Evolutionary conservation across 2,888 invertebrate species (phyloP).

Genomic region (Drosophila multiciliata): DNA sequence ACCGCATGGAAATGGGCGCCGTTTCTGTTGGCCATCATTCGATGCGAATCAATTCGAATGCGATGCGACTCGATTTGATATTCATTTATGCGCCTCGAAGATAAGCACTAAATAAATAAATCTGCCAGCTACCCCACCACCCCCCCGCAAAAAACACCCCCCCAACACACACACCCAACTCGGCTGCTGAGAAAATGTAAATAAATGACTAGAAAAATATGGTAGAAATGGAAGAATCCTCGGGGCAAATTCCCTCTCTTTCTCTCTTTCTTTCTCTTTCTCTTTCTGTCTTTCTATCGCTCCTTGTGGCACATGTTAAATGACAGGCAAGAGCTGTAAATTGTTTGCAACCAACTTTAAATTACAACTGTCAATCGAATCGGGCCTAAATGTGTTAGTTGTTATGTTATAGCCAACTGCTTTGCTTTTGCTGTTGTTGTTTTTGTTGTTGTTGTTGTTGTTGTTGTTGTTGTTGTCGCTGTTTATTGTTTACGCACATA

Average conservation of each 20-base stretch:
- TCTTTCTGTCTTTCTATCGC: background rate
- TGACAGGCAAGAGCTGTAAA: slow-evolving; percentile 53
- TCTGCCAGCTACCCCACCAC: slow-evolving; percentile 21
- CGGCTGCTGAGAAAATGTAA: slow-evolving; percentile 67
- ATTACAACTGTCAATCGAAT: slow-evolving; percentile 74
- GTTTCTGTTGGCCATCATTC: slow-evolving; percentile 48
- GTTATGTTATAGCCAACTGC: slow-evolving; percentile 7
- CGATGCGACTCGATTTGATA: slow-evolving; percentile 69
- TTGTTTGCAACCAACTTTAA: slow-evolving; percentile 58
- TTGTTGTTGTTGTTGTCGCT: slow-evolving; percentile 10
- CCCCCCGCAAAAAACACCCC: too few species aligned
- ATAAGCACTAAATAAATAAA: slow-evolving; percentile 81
- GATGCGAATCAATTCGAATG: slow-evolving; percentile 67
- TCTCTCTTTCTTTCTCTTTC: background rate
- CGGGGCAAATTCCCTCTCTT: slow-evolving; percentile 32
- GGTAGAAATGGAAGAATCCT: slow-evolving; percentile 51
- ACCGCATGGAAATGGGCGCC: slow-evolving; percentile 67
- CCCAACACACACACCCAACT: background rate
- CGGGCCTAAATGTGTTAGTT: slow-evolving; percentile 27
- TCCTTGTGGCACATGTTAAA: slow-evolving; percentile 3
- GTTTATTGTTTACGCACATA: slow-evolving; percentile 63
- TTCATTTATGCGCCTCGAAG: slow-evolving; percentile 77
- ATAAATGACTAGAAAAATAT: slow-evolving; percentile 76
- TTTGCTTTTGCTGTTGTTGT: slow-evolving; percentile 6
- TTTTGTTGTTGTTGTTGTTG: slow-evolving; percentile 1